phyloP scores from a whole-genome alignment of 2,797 vertebrate genomes.

The Chanos chanos region DNA sequence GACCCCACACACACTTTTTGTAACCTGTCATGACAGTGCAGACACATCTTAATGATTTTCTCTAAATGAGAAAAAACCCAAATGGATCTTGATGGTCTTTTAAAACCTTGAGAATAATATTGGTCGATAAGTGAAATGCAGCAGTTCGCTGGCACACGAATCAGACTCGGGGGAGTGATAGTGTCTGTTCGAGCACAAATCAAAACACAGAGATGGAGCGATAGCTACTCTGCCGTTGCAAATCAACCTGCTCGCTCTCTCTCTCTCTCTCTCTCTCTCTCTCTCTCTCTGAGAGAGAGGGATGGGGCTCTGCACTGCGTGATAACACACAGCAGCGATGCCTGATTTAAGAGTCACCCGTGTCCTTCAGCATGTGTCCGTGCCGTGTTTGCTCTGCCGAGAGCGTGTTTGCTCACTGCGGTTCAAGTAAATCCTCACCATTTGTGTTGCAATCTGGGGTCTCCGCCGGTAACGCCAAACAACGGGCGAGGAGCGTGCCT shows the following conservation, averaged over 20 bases:
- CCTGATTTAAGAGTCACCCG: constrained; percentile 26
- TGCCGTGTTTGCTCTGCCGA: constrained; percentile 36
- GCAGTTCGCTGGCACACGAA: constrained; percentile 29
- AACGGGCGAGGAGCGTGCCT: no score
- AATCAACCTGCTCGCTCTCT: constrained; percentile 34
- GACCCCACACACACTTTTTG: constrained; percentile 5
- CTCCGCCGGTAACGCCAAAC: no score
- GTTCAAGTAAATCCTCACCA: constrained; percentile 31
- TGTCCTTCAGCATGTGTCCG: constrained; percentile 31
- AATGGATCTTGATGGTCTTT: constrained; percentile 31
- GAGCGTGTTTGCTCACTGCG: constrained; percentile 35
- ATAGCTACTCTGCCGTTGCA: constrained; percentile 33
- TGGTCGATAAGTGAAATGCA: constrained; percentile 29
- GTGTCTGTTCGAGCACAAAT: constrained; percentile 22
- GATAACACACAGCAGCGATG: constrained; percentile 39
- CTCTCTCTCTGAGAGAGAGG: constrained; percentile 12
- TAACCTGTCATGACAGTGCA: constrained; percentile 7
- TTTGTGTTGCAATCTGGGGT: constrained; percentile 22
- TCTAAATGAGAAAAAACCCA: constrained; percentile 24
- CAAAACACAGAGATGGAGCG: constrained; percentile 14
- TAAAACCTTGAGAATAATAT: constrained; percentile 22
- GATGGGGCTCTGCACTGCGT: constrained; percentile 5
- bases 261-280: no score
- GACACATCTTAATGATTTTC: constrained; percentile 26
- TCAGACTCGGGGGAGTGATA: constrained; percentile 34